Base-by-base conservation (phyloP, 2,113 vertebrate genomes). In the Catagonus wagneri region DNA sequence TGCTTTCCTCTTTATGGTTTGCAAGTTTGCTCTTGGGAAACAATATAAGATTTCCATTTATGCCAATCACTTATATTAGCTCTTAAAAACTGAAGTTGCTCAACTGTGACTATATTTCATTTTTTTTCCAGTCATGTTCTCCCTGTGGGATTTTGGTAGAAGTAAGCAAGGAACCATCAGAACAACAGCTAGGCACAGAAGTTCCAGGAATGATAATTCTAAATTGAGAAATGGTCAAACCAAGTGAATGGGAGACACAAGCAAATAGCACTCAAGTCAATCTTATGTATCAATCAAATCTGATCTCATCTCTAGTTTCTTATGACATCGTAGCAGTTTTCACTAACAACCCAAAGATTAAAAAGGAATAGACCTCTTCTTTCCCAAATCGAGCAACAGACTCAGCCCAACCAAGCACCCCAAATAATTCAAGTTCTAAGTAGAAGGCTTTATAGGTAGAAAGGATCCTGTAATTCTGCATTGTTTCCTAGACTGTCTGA, bases 21-120 rank as follows among this genome's bases (percentile, higher is more conserved):
- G 10, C 4, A 87, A 71, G 4, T 89, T 94, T 90, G 81, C 39
- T 76, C 69, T 83, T 61, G 29, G 58, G 36, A 96, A 90, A 79
- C 19, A 95, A 81, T 52, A 80, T 32, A 93, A 76, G 60, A 84
- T n/a, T 71, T 58, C 76, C 61, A 71, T 27, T 12, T 85, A 78
- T 58, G 56, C 3, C 29, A 93, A 80, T n/a, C n/a, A 78, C 88
- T 94, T 96, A 72, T 22, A 81, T 76, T 84, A 66, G 50, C n/a
- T 68, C 54, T 95, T 92, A 65, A 96, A 96, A 69, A 56, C 52
- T 79, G 83, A 87, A 87, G 23, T 63, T 87, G 34, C n/a, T 65
- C 74, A 93, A 80, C 36, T 87, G 23, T 54, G 34, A 93, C 85
- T 92, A 71, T 92, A 72, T 93, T 93, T 89, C 6, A 44, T 4